Evolutionary conservation across 1,140 invertebrate genomes (phyloP).

Genomic region (Scaptomyza graminum): DNA sequence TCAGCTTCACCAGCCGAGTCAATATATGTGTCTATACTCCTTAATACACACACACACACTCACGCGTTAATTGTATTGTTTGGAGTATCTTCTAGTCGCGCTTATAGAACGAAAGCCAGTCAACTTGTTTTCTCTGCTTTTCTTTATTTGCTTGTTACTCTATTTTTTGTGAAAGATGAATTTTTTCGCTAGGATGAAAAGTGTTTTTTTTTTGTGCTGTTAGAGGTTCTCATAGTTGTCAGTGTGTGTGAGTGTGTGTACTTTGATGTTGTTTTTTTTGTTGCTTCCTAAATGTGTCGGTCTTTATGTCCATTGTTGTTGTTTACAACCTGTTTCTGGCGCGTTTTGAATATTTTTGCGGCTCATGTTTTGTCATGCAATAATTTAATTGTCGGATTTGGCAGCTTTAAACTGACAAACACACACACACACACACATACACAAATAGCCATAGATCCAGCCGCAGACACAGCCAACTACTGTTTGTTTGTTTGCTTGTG

Average conservation of each 20-base stretch:
- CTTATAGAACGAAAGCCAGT: no score
- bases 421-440: conserved; percentile 10
- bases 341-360: conserved; percentile 81
- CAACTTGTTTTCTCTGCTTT: no score
- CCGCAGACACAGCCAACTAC: conserved; percentile 7
- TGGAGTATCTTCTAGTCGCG: no score
- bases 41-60: no score
- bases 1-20: no score
- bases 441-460: background rate
- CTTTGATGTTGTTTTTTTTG: conserved; percentile 10
- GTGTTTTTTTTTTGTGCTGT: conserved; percentile 11
- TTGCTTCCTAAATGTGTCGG: conserved; percentile 6
- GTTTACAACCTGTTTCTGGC: conserved; percentile 80
- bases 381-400: conserved; percentile 82
- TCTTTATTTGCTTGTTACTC: background rate
- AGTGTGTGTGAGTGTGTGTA: conserved; percentile 20
- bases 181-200: conserved; percentile 40
- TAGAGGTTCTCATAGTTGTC: conserved; percentile 39
- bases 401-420: conserved; percentile 63
- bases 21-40: no score
- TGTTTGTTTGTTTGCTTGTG: conserved; percentile 1
- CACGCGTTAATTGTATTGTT: no score
- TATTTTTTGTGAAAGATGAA: conserved; percentile 56
- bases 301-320: conserved; percentile 52
- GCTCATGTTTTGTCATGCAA: conserved; percentile 77